Conservation (phyloP, 2,888 invertebrate species). For the Pheosia tremula region DNA sequence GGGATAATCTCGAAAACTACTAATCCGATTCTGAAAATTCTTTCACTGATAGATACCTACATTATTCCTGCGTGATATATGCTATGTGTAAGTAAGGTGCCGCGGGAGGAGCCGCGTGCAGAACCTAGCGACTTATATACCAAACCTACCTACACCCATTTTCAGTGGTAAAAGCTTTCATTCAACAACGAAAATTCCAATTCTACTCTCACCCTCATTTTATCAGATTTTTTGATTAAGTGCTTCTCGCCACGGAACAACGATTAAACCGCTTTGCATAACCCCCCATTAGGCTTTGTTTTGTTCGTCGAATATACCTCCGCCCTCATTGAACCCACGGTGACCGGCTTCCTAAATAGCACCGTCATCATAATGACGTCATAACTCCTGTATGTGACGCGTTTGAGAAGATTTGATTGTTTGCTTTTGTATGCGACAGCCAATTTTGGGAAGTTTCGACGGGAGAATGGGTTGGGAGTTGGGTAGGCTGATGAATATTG, state of each 20-base stretch:
- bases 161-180: neutral
- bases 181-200: neutral
- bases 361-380: conserved; percentile 8
- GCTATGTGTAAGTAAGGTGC: too few species aligned
- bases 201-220: neutral
- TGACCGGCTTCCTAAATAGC: conserved; percentile 19
- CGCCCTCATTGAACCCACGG: conserved; percentile 2
- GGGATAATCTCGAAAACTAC: too few species aligned
- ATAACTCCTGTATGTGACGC: neutral
- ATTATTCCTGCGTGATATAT: too few species aligned
- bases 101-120: too few species aligned
- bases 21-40: too few species aligned
- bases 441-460: neutral
- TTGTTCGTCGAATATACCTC: conserved; percentile 19
- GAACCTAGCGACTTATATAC: too few species aligned
- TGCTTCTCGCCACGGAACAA: conserved; percentile 13
- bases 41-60: too few species aligned
- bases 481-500: neutral
- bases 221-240: conserved; percentile 10
- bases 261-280: conserved; percentile 14
- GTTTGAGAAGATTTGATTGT: neutral
- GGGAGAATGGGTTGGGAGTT: neutral
- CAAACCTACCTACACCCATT: neutral
- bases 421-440: neutral
- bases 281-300: neutral